Evolutionary conservation across 2,113 vertebrate species (phyloP).

Genomic region (Centropus unirufus): DNA sequence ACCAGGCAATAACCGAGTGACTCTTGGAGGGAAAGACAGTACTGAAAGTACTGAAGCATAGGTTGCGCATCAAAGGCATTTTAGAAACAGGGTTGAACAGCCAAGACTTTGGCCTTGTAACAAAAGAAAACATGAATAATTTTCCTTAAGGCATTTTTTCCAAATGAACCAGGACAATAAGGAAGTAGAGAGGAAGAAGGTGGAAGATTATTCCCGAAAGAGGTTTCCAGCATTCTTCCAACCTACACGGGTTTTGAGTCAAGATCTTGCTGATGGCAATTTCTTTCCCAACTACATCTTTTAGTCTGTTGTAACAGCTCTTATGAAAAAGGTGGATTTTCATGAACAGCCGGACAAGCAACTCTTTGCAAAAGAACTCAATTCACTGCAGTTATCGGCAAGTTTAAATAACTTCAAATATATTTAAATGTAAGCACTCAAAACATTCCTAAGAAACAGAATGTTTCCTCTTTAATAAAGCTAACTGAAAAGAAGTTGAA

Average conservation of each 20-base stretch:
- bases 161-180: background rate
- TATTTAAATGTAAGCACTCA: background rate
- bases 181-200: background rate
- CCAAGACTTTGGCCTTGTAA: background rate
- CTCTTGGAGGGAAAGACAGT: background rate
- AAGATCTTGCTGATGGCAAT: background rate
- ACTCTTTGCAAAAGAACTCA: background rate
- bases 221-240: background rate
- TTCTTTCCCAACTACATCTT: background rate
- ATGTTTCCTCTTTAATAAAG: background rate
- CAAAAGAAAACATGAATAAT: background rate
- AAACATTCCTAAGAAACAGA: background rate
- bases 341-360: background rate
- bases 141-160: background rate
- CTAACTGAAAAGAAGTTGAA: background rate
- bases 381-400: background rate
- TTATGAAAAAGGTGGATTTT: background rate
- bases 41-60: background rate
- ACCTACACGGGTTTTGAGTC: background rate
- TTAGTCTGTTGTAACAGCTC: background rate
- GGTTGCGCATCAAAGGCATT: rapidly evolving
- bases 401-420: background rate
- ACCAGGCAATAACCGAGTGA: background rate
- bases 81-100: background rate
- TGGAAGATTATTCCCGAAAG: background rate